Conservation (phyloP, 2,888 invertebrate species). For the Oligia strigilis region DNA sequence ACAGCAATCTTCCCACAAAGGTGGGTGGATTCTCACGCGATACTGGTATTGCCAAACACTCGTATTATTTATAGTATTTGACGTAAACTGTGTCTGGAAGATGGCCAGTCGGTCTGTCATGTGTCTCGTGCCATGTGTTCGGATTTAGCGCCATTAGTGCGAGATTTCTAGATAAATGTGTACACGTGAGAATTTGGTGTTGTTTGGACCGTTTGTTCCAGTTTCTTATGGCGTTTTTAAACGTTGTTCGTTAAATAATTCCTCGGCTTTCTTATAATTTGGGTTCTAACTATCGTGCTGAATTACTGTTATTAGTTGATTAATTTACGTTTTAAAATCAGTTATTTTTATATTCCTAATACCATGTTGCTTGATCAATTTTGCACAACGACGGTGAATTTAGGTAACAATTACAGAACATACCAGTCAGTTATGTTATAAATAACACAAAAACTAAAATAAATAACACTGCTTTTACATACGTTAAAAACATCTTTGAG, state of each 20-base stretch:
- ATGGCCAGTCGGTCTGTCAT: constrained; percentile 73
- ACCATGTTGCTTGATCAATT: background rate
- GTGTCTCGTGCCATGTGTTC: constrained; percentile 54
- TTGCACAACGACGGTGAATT: background rate
- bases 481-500: constrained; percentile 7
- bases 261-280: background rate
- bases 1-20: constrained; percentile 32
- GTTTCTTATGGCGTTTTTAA: background rate
- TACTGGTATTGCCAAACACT: constrained; percentile 79
- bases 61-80: constrained; percentile 79
- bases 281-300: background rate
- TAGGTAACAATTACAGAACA: background rate
- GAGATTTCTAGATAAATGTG: constrained; percentile 32
- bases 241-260: background rate
- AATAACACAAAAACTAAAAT: constrained; percentile 17
- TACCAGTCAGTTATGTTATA: background rate
- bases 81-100: constrained; percentile 79
- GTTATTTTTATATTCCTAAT: background rate
- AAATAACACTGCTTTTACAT: constrained; percentile 4
- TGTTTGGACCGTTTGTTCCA: constrained; percentile 12
- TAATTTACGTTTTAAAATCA: background rate
- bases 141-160: constrained; percentile 46
- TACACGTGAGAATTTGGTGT: constrained; percentile 21
- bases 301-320: background rate
- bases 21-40: constrained; percentile 33